Conservation (phyloP, 2,888 invertebrate species). For the Oxyteleia sp. region DNA sequence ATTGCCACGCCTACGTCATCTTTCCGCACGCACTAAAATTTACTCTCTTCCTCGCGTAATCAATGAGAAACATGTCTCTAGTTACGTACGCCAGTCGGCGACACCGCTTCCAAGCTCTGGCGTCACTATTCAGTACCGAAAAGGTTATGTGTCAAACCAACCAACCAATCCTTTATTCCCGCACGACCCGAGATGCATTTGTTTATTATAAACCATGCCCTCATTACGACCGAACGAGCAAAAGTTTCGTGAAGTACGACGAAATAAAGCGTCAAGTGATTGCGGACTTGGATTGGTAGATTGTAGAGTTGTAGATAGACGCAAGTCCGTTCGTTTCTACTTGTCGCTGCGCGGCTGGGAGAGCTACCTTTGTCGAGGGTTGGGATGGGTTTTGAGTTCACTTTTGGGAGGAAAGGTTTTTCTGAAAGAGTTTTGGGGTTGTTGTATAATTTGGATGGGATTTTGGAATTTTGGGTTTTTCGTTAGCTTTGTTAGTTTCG, state of each 20-base stretch:
- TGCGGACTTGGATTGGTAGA: neutral
- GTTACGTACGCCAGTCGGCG: slow-evolving; percentile 76
- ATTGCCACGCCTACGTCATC: slow-evolving; percentile 87
- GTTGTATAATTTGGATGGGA: too few species aligned
- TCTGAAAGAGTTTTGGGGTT: too few species aligned
- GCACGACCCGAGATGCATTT: slow-evolving; percentile 16
- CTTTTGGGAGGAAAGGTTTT: too few species aligned
- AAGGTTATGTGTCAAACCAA: slow-evolving; percentile 70
- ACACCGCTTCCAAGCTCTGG: slow-evolving; percentile 74
- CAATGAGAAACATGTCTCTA: slow-evolving; percentile 83
- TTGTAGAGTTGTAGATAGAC: neutral
- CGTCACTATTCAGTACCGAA: slow-evolving; percentile 59
- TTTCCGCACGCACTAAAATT: slow-evolving; percentile 83
- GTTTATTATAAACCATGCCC: slow-evolving; percentile 11
- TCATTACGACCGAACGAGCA: slow-evolving; percentile 12
- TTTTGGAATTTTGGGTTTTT: too few species aligned
- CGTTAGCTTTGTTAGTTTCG: too few species aligned
- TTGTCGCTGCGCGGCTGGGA: neutral
- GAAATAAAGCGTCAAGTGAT: slow-evolving; percentile 8
- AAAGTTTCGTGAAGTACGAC: slow-evolving; percentile 4
- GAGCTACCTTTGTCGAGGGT: neutral
- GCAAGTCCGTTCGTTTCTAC: neutral
- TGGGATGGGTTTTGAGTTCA: neutral
- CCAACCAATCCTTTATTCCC: slow-evolving; percentile 36
- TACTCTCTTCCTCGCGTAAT: slow-evolving; percentile 87